A percentile compares a stretch with the other conserved stretches of the same genome.
Evolutionary conservation across 2,113 vertebrate genomes (phyloP).

Genomic region (Aptenodytes patagonicus): DNA sequence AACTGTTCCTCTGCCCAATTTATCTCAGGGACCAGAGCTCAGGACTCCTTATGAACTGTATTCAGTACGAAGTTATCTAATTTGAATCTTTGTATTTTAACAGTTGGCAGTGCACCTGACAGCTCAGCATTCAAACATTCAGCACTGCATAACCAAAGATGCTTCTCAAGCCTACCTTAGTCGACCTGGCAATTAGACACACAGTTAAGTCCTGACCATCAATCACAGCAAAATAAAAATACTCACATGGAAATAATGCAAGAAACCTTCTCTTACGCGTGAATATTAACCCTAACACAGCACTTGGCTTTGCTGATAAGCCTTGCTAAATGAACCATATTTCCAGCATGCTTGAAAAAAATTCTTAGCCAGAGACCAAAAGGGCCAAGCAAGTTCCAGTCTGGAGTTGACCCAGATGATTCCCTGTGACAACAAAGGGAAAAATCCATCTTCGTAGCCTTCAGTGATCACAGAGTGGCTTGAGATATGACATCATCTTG

Average conservation of each 20-base stretch:
- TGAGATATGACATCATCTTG: neutral
- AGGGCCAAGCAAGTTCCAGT: neutral
- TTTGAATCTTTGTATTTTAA: neutral
- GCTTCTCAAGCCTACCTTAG: neutral
- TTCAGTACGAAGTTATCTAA: neutral
- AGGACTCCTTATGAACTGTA: neutral
- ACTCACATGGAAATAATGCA: neutral
- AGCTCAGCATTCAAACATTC: neutral
- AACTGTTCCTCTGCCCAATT: neutral
- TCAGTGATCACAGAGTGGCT: neutral
- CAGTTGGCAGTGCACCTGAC: neutral
- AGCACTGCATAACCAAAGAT: neutral
- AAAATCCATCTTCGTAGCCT: neutral
- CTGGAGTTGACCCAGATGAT: neutral
- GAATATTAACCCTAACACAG: neutral
- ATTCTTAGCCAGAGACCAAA: neutral
- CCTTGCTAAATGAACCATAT: neutral
- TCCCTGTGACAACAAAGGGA: neutral
- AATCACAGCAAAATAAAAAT: neutral
- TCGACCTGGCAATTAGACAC: neutral
- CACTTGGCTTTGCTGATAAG: neutral
- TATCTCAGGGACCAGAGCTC: neutral
- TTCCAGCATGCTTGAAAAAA: neutral
- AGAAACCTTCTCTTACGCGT: neutral
- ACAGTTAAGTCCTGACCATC: neutral